phyloP scores from a whole-genome alignment of 2,888 invertebrate species.

The Ischnura elegans region DNA sequence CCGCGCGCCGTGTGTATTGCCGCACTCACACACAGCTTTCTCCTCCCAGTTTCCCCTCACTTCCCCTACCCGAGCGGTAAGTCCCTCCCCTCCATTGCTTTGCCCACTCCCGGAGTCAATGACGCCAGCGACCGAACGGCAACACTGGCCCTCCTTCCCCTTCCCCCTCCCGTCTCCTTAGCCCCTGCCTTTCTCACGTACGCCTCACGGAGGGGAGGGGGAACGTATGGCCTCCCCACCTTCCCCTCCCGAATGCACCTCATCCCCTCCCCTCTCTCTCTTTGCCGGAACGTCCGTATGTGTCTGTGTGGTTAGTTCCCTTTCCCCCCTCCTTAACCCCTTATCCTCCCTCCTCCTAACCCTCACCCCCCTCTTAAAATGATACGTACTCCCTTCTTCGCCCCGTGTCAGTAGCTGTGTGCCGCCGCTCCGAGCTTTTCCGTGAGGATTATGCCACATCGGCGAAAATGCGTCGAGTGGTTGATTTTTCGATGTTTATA shows the following conservation, averaged over 20 bases:
- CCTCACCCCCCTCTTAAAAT: not conserved
- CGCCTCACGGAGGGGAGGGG: not conserved
- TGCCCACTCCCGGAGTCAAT: conserved; percentile 57
- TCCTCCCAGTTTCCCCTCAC: not conserved
- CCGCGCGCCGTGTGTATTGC: not conserved
- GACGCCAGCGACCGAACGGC: conserved; percentile 60
- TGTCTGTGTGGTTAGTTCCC: not conserved
- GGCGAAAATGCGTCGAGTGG: too few species aligned
- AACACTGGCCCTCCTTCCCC: conserved; percentile 45
- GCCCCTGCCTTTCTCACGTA: not conserved
- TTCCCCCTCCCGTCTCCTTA: not conserved
- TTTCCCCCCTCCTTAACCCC: not conserved
- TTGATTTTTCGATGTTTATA: too few species aligned
- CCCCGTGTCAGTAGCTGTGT: conserved; percentile 34
- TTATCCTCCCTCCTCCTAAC: not conserved
- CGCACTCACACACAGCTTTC: not conserved
- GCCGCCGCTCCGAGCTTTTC: conserved; percentile 27
- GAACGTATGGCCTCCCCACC: not conserved
- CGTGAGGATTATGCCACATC: too few species aligned
- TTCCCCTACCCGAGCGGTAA: not conserved
- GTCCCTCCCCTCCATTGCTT: not conserved
- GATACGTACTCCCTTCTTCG: not conserved
- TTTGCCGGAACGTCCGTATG: not conserved
- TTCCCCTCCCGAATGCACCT: not conserved
- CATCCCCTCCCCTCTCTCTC: not conserved